Evolutionary conservation across 2,113 vertebrate genomes (phyloP).

Genomic region (Pseudopipra pipra): DNA sequence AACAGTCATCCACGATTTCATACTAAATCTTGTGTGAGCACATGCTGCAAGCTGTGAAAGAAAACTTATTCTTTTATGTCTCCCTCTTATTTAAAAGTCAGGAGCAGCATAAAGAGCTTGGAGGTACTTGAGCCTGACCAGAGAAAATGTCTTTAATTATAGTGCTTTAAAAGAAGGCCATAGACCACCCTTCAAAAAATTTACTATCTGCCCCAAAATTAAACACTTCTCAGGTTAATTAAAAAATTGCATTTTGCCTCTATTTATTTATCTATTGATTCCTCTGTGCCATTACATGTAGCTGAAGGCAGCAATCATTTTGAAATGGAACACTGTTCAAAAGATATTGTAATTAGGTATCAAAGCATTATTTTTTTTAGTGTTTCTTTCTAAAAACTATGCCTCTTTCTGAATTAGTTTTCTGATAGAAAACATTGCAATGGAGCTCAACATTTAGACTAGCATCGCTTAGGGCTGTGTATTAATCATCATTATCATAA

Average conservation of each 20-base stretch:
- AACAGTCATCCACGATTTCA: neutral
- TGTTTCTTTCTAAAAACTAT: neutral
- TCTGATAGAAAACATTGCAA: neutral
- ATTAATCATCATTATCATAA: constrained; percentile 44
- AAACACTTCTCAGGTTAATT: neutral
- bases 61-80: neutral
- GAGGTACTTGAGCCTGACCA: neutral
- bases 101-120: neutral
- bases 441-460: neutral
- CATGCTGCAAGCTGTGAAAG: neutral
- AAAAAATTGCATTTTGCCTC: neutral
- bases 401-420: neutral
- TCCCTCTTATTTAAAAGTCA: neutral
- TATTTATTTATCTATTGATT: neutral
- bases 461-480: neutral
- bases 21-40: neutral
- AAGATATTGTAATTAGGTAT: neutral
- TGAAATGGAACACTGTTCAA: neutral
- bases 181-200: neutral
- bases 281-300: accelerated
- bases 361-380: neutral
- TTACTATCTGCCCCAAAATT: neutral
- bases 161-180: neutral
- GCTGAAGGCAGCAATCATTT: neutral
- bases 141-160: neutral